These are phyloP conservation scores for Chaetura pelagica DNA, from an alignment of 2,113 vertebrate genomes.

Conservation along the genomic window DNA sequence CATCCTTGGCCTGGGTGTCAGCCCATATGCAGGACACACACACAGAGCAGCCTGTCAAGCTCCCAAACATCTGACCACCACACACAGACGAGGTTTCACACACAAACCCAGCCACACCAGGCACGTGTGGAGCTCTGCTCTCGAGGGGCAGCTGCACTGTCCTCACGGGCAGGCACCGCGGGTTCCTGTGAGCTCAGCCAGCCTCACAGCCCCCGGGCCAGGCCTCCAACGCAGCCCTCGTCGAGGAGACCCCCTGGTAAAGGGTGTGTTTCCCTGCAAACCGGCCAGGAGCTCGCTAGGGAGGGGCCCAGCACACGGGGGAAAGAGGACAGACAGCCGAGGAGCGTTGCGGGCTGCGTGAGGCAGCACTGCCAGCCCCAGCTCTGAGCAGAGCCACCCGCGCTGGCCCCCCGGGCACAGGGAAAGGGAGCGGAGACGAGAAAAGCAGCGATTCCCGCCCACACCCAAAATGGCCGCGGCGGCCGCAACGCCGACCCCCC, in stretches of 20 bases:
- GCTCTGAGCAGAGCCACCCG: fast-evolving
- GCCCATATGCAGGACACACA: too few species aligned
- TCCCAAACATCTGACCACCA: not conserved
- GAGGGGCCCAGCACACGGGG: fast-evolving
- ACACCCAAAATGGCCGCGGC: slow-evolving; percentile 1
- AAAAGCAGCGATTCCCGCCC: fast-evolving
- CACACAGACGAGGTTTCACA: fast-evolving
- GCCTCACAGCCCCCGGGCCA: fast-evolving
- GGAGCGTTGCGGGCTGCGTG: fast-evolving
- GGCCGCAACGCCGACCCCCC: not conserved
- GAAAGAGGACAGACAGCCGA: fast-evolving
- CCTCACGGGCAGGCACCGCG: fast-evolving
- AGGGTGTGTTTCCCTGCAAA: not conserved
- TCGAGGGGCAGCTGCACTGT: fast-evolving
- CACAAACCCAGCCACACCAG: fast-evolving
- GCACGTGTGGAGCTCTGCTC: fast-evolving
- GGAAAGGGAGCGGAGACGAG: fast-evolving
- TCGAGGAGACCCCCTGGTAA: fast-evolving
- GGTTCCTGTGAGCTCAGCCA: not conserved
- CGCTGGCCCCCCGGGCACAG: too few species aligned
- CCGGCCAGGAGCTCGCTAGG: fast-evolving
- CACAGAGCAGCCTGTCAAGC: not conserved
- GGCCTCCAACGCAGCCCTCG: not conserved
- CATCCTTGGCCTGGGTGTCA: fast-evolving
- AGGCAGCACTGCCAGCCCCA: fast-evolving